Evolutionary conservation across 2,888 invertebrate genomes (phyloP).

Genomic region (Brachylomia viminalis): DNA sequence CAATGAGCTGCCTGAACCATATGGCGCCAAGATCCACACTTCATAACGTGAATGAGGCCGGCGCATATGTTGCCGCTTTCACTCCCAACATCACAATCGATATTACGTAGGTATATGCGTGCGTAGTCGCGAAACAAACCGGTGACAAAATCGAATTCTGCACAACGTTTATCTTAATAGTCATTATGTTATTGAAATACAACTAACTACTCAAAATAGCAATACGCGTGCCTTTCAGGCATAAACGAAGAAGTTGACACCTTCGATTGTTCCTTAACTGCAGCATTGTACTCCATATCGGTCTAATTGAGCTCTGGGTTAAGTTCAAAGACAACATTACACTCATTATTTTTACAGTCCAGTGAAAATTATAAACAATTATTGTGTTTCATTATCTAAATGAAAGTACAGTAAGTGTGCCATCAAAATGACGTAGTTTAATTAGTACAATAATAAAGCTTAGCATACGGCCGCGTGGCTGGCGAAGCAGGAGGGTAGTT

Average conservation of each 20-base stretch:
- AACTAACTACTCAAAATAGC: slow-evolving; percentile 10
- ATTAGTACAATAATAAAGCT: slow-evolving; percentile 72
- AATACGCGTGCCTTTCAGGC: slow-evolving; percentile 18
- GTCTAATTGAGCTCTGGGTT: slow-evolving; percentile 30
- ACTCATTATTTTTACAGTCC: slow-evolving; percentile 39
- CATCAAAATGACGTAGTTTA: slow-evolving; percentile 68
- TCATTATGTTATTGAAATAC: slow-evolving; percentile 18
- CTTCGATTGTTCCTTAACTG: slow-evolving; percentile 44
- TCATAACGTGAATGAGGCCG: slow-evolving; percentile 88
- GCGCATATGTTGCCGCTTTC: slow-evolving; percentile 89
- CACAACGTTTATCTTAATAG: slow-evolving; percentile 27
- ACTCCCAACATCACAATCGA: slow-evolving; percentile 86
- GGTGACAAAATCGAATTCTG: slow-evolving; percentile 56
- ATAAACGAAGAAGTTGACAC: slow-evolving; percentile 24
- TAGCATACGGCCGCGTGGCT: slow-evolving; percentile 70
- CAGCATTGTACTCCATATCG: slow-evolving; percentile 47
- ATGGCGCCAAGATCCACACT: slow-evolving; percentile 87
- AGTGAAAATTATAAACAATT: slow-evolving; percentile 41
- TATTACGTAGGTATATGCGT: slow-evolving; percentile 75
- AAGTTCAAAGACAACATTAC: slow-evolving; percentile 44
- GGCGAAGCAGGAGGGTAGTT: slow-evolving; percentile 83
- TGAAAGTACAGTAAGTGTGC: slow-evolving; percentile 59
- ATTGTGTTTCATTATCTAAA: slow-evolving; percentile 42
- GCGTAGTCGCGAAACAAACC: slow-evolving; percentile 60
- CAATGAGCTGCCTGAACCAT: slow-evolving; percentile 84